Conservation (phyloP, 1,140 invertebrate species). For the Papilio glaucus region DNA sequence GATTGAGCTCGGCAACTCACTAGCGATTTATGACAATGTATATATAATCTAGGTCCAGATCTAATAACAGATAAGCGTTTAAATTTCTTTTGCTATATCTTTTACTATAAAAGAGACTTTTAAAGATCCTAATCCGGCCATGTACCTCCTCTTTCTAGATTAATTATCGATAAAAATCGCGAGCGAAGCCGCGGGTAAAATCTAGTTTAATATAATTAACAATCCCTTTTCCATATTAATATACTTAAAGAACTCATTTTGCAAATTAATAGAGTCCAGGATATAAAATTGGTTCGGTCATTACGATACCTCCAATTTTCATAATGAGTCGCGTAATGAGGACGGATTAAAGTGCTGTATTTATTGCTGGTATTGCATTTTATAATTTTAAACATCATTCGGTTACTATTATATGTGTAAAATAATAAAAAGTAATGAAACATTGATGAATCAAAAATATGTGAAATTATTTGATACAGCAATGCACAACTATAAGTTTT, state of each 20-base stretch:
- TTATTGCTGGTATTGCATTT: slow-evolving; percentile 35
- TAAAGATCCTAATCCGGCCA: too few species aligned
- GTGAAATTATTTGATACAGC: not conserved
- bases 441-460: too few species aligned
- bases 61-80: too few species aligned
- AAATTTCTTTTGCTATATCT: too few species aligned
- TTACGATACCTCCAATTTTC: slow-evolving; percentile 46
- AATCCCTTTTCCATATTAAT: not conserved
- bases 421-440: too few species aligned
- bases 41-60: too few species aligned
- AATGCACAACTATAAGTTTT: not conserved
- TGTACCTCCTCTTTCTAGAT: too few species aligned
- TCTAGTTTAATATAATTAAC: not conserved
- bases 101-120: too few species aligned
- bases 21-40: too few species aligned
- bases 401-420: not conserved
- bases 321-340: slow-evolving; percentile 51
- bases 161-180: too few species aligned
- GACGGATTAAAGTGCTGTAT: slow-evolving; percentile 35
- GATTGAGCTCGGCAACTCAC: too few species aligned
- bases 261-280: slow-evolving; percentile 48
- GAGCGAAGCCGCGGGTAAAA: not conserved
- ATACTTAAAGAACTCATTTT: slow-evolving; percentile 39
- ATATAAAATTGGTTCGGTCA: slow-evolving; percentile 48
- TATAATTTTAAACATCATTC: slow-evolving; percentile 16